Evolutionary conservation across 2,888 invertebrate species (phyloP).

Genomic region (Acronicta psi): DNA sequence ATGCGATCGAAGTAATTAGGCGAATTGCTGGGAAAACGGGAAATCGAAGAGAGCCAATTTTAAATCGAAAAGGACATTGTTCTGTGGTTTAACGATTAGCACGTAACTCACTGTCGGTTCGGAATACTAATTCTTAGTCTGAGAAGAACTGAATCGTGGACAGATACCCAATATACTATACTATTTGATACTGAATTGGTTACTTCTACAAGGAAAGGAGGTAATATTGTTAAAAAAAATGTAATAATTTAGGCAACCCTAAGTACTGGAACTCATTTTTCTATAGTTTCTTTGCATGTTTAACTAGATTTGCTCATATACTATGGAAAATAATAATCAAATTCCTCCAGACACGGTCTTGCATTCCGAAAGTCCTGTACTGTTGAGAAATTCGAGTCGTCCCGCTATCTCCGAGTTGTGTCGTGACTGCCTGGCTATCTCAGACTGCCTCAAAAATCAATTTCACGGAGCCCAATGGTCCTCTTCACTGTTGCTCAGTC

Average conservation of each 20-base stretch:
- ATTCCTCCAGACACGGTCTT: neutral
- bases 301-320: neutral
- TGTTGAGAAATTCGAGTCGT: neutral
- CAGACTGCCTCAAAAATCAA: constrained; percentile 38
- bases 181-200: no score
- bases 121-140: constrained; percentile 35
- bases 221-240: no score
- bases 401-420: constrained; percentile 18
- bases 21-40: constrained; percentile 17
- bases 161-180: neutral
- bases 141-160: constrained; percentile 16
- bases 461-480: constrained; percentile 42
- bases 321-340: neutral
- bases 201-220: no score
- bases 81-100: constrained; percentile 37
- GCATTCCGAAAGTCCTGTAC: neutral
- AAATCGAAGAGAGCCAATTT: constrained; percentile 23
- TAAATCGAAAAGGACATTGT: constrained; percentile 30
- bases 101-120: constrained; percentile 33
- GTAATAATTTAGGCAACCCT: neutral
- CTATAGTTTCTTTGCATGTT: neutral
- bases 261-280: no score
- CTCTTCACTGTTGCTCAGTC: constrained; percentile 42
- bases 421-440: constrained; percentile 23
- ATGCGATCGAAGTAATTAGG: constrained; percentile 34